A percentile compares a stretch with the other conserved stretches of the same genome.
Conservation (phyloP, 2,888 invertebrate genomes). For the Melipona beecheii region DNA sequence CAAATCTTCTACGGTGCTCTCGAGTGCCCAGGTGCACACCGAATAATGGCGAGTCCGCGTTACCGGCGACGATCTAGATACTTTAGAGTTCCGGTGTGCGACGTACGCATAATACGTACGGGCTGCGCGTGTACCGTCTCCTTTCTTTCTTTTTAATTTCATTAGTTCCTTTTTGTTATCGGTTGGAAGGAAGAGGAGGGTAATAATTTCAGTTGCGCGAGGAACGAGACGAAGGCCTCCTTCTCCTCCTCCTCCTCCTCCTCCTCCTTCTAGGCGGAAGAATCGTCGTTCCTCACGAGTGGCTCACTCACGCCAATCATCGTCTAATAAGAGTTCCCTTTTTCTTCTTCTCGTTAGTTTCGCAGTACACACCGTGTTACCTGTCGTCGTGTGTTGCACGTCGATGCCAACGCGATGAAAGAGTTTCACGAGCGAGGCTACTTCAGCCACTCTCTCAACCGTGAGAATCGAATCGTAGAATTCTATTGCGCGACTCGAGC, state of each 20-base stretch:
- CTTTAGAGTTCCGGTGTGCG: slow-evolving; percentile 69
- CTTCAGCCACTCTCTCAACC: slow-evolving; percentile 54
- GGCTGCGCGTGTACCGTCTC: background rate
- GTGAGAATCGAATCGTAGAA: slow-evolving; percentile 70
- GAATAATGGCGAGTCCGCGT: slow-evolving; percentile 67
- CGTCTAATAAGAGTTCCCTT: slow-evolving; percentile 55
- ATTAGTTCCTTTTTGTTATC: background rate
- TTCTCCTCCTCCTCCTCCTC: too few species aligned
- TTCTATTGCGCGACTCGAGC: slow-evolving; percentile 61
- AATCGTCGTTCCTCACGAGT: slow-evolving; percentile 52
- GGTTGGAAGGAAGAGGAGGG: slow-evolving; percentile 7
- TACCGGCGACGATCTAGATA: slow-evolving; percentile 69
- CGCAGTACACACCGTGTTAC: slow-evolving; percentile 43
- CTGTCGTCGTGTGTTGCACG: slow-evolving; percentile 58
- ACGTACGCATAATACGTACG: slow-evolving; percentile 36
- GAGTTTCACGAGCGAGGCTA: slow-evolving; percentile 60
- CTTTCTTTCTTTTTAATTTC: background rate
- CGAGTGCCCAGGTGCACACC: slow-evolving; percentile 80
- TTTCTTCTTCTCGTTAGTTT: slow-evolving; percentile 26
- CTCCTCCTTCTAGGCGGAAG: too few species aligned
- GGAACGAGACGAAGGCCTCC: background rate
- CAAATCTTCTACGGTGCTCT: slow-evolving; percentile 76
- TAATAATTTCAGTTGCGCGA: slow-evolving; percentile 33
- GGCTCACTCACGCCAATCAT: slow-evolving; percentile 67
- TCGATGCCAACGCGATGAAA: slow-evolving; percentile 37